Evolutionary conservation across 2,113 vertebrate genomes (phyloP).

Genomic region (Rhea americana): DNA sequence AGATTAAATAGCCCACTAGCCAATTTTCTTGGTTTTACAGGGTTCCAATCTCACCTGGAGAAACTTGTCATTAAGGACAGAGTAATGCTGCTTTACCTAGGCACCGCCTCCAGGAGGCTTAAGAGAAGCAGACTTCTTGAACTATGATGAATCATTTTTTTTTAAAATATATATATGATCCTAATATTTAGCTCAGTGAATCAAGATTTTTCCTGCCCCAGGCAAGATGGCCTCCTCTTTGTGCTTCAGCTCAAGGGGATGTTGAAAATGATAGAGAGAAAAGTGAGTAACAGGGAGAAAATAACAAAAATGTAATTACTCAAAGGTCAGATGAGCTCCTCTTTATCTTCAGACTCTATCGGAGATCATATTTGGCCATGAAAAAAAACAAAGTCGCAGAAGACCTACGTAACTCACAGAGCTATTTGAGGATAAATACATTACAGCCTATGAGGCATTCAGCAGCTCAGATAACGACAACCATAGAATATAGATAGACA

Average conservation of each 20-base stretch:
- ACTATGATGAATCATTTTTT: constrained; percentile 43
- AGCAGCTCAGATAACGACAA: fast-evolving
- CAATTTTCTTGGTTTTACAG: neutral
- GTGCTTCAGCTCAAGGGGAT: constrained; percentile 6
- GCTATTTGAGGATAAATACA: neutral
- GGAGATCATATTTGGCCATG: neutral
- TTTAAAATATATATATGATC: neutral
- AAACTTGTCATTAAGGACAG: neutral
- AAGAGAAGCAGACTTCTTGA: neutral
- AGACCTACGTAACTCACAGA: neutral
- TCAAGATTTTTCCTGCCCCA: constrained; percentile 46
- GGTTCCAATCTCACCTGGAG: neutral
- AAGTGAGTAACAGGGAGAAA: constrained; percentile 26
- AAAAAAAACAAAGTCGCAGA: neutral
- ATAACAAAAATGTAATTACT: constrained; percentile 42
- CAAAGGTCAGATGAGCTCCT: constrained; percentile 16
- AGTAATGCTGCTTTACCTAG: neutral
- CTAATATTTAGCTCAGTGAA: constrained; percentile 36
- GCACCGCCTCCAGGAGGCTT: neutral
- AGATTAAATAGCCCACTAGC: neutral
- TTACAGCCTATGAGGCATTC: neutral
- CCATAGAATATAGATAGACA: neutral
- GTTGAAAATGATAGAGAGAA: neutral
- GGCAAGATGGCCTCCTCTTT: constrained; percentile 28
- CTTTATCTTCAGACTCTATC: neutral